These are phyloP conservation scores for Trididemnum nubilum DNA, from an alignment of 23 tunicate genomes.

Conservation along the genomic window DNA sequence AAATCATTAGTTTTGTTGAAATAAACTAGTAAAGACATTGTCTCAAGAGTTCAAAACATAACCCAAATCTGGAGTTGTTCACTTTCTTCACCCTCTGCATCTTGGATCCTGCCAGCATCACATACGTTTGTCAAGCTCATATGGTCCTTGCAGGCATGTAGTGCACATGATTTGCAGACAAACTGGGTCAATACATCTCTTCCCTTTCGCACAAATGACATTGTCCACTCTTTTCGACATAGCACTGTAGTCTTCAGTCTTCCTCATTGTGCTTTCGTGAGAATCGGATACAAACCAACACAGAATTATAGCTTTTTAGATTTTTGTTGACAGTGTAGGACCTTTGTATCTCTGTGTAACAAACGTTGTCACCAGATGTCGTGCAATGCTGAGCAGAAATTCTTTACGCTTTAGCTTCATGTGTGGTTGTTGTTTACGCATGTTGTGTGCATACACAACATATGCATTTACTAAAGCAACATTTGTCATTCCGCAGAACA, in stretches of 20 bases:
- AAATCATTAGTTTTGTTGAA: slow-evolving; percentile 16
- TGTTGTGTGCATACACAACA: too few species aligned
- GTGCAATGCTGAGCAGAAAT: too few species aligned
- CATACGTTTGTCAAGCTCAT: neutral
- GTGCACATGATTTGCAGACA: too few species aligned
- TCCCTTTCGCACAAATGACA: slow-evolving; percentile 15
- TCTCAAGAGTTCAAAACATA: slow-evolving; percentile 18
- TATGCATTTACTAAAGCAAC: slow-evolving; percentile 26
- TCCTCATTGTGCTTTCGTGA: too few species aligned
- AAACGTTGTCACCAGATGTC: too few species aligned
- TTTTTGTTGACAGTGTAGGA: too few species aligned
- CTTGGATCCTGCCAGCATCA: slow-evolving; percentile 13
- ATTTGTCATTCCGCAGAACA: neutral
- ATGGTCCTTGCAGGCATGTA: too few species aligned
- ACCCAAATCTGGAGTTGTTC: slow-evolving; percentile 9
- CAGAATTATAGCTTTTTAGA: too few species aligned
- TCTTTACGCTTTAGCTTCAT: too few species aligned
- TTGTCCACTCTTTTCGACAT: slow-evolving; percentile 6
- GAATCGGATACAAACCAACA: neutral
- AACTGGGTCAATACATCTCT: slow-evolving; percentile 14
- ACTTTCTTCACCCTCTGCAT: slow-evolving; percentile 14
- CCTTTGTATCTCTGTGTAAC: too few species aligned
- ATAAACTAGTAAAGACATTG: slow-evolving; percentile 11
- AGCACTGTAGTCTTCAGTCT: slow-evolving; percentile 20
- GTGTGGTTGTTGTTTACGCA: too few species aligned